These are phyloP conservation scores for Diachasmimorpha longicaudata DNA, from an alignment of 1,140 invertebrate genomes.

Conservation along the genomic window DNA sequence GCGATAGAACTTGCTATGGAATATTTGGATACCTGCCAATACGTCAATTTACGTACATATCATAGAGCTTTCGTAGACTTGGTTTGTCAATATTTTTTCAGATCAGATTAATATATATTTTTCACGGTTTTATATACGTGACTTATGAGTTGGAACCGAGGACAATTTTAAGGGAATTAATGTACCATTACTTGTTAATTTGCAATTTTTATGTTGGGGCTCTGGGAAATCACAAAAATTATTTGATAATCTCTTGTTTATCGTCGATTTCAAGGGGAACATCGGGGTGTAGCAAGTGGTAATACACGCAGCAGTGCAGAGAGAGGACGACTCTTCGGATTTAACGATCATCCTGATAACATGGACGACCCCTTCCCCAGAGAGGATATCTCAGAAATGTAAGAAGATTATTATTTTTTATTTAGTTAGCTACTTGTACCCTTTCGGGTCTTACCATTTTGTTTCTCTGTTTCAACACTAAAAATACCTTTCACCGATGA, in stretches of 20 bases:
- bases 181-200: no score
- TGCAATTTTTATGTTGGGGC: no score
- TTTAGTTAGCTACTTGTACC: no score
- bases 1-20: background rate
- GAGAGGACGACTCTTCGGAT: conserved; percentile 54
- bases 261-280: conserved; percentile 39
- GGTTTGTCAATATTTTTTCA: background rate
- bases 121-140: no score
- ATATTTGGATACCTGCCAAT: background rate
- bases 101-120: background rate
- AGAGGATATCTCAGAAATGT: conserved; percentile 62
- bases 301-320: conserved; percentile 52
- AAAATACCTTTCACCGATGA: no score
- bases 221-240: background rate
- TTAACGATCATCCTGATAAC: conserved; percentile 54
- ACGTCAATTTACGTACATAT: background rate
- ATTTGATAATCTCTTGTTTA: background rate
- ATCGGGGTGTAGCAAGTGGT: conserved; percentile 49
- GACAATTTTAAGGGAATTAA: background rate
- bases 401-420: conserved; percentile 24
- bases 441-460: no score
- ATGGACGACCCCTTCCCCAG: conserved; percentile 59
- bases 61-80: background rate
- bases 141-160: no score
- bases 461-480: no score